A percentile compares a stretch with the other conserved stretches of the same genome.
Conservation (phyloP, 2,113 vertebrate genomes). For the Zosterops japonicus region DNA sequence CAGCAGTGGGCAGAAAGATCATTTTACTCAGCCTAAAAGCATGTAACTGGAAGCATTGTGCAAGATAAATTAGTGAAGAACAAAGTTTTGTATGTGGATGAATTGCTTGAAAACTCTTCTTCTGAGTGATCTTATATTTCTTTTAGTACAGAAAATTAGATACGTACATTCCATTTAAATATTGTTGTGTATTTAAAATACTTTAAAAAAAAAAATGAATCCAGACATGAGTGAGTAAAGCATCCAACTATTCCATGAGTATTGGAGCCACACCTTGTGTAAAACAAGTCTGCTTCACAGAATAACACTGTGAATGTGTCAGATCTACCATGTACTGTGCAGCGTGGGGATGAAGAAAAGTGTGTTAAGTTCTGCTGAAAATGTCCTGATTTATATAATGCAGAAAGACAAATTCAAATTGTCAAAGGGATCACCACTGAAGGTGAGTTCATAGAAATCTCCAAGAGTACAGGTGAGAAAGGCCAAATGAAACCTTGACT, state of each 20-base stretch:
- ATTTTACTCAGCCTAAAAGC: not conserved
- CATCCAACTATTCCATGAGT: not conserved
- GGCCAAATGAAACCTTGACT: not conserved
- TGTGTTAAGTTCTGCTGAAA: not conserved
- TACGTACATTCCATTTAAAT: fast-evolving
- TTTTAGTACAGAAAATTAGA: not conserved
- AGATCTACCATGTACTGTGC: not conserved
- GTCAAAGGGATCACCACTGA: not conserved
- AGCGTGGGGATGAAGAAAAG: not conserved
- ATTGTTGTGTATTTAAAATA: not conserved
- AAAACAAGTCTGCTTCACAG: not conserved
- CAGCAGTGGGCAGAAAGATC: not conserved
- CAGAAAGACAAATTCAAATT: not conserved
- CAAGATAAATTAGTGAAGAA: not conserved
- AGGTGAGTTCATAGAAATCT: not conserved
- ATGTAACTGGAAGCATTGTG: not conserved
- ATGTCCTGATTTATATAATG: not conserved
- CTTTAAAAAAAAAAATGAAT: not conserved
- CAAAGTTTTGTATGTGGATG: not conserved
- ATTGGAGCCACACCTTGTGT: not conserved
- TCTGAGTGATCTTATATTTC: not conserved
- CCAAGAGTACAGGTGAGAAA: not conserved
- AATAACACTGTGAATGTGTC: not conserved
- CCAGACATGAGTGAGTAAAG: not conserved
- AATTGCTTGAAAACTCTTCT: not conserved